Evolutionary conservation across 2,113 vertebrate species (phyloP).

Genomic region (Zootoca vivipara): DNA sequence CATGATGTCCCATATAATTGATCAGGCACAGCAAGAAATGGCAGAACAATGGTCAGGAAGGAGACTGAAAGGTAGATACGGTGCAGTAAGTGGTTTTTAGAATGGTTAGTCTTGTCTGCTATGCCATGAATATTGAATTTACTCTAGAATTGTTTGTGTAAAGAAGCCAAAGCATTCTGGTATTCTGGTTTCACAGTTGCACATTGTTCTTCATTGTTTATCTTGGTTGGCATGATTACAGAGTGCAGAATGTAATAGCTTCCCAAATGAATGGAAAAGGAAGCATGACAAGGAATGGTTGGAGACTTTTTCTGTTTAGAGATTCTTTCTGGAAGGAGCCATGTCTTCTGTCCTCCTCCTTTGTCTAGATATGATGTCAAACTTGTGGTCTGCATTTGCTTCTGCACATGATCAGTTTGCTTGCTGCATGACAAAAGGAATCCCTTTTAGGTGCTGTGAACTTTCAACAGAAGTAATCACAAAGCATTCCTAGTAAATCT

Average conservation of each 20-base stretch:
- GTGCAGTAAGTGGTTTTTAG: slow-evolving; percentile 4
- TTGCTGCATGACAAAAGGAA: slow-evolving; percentile 24
- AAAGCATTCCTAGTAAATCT: neutral
- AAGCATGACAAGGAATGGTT: neutral
- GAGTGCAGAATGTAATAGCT: slow-evolving; percentile 44
- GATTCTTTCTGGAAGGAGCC: too few species aligned
- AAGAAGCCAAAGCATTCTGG: slow-evolving; percentile 24
- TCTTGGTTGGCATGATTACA: slow-evolving; percentile 32
- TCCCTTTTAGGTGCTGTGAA: neutral
- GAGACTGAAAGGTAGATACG: neutral
- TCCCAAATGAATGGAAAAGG: slow-evolving; percentile 32
- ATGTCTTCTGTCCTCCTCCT: too few species aligned
- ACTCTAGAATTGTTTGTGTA: slow-evolving; percentile 9
- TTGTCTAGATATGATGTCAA: too few species aligned
- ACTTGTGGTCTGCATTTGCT: slow-evolving; percentile 22
- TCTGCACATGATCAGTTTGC: slow-evolving; percentile 7
- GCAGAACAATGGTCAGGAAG: neutral
- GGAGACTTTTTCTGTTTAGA: too few species aligned
- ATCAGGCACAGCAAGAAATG: neutral
- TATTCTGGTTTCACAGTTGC: slow-evolving; percentile 23
- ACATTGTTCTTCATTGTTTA: neutral
- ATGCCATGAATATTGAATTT: neutral
- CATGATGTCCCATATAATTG: neutral
- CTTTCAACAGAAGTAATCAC: neutral
- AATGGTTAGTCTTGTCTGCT: neutral